Base-by-base conservation (phyloP, 2,888 invertebrate genomes). In the Noctua comes region DNA sequence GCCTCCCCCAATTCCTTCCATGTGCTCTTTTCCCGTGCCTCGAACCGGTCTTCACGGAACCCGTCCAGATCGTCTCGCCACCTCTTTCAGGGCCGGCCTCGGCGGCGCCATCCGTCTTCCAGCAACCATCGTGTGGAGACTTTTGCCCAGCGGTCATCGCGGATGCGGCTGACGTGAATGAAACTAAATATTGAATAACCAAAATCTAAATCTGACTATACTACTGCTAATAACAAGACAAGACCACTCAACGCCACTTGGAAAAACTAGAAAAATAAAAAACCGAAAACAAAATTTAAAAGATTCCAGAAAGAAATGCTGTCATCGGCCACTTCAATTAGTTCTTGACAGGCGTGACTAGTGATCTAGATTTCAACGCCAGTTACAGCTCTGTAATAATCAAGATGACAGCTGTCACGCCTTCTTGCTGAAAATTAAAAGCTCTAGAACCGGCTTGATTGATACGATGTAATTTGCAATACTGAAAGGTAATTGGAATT, bases 361-460 rank as follows among this genome's bases (percentile, higher is more conserved):
- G 13, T 73, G 71, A 79, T 86, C 31, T 70, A 73, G 64, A 46
- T 54, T 59, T 75, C 66, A 73, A 57, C 46, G 57, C 2, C 21
- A 40, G 21, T 86, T 66, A 86, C 68, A 83, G 76, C 51, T 40
- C 62, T 65, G 73, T 78, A 77, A 80, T 80, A 86, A 79, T 24
- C 31, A 62, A 21, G 36, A 57, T 72, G 81, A 84, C 80, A 76
- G 66, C 11, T 54, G n/a, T 8, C 21, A 76, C 36, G 46, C 24
- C 13, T n/a, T 6, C 36, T 21, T 2, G 16, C 16, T 51, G 73
- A 69, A 76, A 78, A 80, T 85, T 80, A 84, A 46, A 85, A 78
- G 77, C 54, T 65, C 24, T 36, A 24, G 0, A 8, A 73, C 31
- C 6, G 21, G 10, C 27, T 72, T 80, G 76, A 85, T 54, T 51